Conservation (phyloP, 2,113 vertebrate genomes). For the Mionectes macconnelli region DNA sequence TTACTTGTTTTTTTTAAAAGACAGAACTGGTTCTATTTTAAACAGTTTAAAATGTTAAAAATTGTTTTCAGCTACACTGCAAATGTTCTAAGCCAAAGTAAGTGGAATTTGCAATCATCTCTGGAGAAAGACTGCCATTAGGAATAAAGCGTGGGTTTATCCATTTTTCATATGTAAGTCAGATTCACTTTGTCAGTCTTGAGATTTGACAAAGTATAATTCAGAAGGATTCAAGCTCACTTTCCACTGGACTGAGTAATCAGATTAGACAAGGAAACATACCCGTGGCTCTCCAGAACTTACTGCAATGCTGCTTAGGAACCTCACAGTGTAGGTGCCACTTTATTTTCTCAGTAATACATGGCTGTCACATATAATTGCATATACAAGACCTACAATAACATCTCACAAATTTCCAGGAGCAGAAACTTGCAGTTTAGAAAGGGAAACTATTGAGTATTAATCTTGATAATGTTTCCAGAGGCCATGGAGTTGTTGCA, state of each 20-base stretch:
- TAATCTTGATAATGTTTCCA: not conserved
- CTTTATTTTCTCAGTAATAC: not conserved
- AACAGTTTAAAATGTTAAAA: not conserved
- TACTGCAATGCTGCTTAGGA: not conserved
- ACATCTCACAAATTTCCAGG: not conserved
- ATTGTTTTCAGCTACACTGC: not conserved
- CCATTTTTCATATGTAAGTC: slow-evolving; percentile 59
- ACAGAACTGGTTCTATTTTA: not conserved
- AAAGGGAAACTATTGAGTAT: not conserved
- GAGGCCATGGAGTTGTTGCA: not conserved
- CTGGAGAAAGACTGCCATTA: slow-evolving; percentile 41
- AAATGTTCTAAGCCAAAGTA: slow-evolving; percentile 15
- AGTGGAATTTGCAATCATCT: not conserved
- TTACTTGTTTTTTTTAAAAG: not conserved
- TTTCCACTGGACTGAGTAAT: slow-evolving; percentile 45
- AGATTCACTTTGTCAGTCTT: slow-evolving; percentile 44
- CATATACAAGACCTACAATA: not conserved
- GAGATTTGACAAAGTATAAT: slow-evolving; percentile 48
- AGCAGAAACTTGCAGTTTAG: not conserved
- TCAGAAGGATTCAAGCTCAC: slow-evolving; percentile 42
- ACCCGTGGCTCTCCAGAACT: not conserved
- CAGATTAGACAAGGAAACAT: not conserved
- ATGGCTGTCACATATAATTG: not conserved
- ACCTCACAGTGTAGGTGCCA: rapidly evolving
- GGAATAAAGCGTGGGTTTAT: slow-evolving; percentile 38